Conservation (phyloP, 2,888 invertebrate genomes). For the Cantharis rufa region DNA sequence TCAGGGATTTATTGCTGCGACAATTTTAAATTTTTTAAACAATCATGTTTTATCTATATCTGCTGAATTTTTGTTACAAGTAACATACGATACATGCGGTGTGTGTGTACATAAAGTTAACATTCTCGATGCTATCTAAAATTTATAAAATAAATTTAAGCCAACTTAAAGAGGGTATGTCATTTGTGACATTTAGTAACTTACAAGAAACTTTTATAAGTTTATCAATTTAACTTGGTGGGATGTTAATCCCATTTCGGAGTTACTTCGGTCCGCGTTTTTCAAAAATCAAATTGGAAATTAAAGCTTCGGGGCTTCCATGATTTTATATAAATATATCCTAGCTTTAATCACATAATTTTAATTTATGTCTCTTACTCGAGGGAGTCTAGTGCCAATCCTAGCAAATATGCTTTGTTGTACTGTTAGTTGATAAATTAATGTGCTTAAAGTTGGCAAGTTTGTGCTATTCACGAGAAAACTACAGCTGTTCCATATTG, state of each 20-base stretch:
- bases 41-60: background rate
- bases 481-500: constrained; percentile 13
- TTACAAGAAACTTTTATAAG: background rate
- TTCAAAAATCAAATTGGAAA: background rate
- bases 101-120: background rate
- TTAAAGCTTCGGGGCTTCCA: background rate
- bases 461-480: constrained; percentile 23
- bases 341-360: background rate
- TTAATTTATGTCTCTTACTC: background rate
- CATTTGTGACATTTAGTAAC: background rate
- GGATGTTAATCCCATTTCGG: background rate
- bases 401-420: constrained; percentile 8
- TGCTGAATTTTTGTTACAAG: background rate
- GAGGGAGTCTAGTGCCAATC: constrained; percentile 6
- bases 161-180: background rate
- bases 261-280: background rate
- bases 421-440: constrained; percentile 28
- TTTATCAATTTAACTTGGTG: background rate
- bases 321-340: background rate
- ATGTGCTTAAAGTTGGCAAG: constrained; percentile 28
- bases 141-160: background rate
- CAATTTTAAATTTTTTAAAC: background rate
- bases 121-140: background rate
- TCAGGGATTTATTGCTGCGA: background rate
- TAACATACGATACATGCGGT: background rate